Evolutionary conservation across 2,888 invertebrate species (phyloP).

Genomic region (Thymelicus sylvestris): DNA sequence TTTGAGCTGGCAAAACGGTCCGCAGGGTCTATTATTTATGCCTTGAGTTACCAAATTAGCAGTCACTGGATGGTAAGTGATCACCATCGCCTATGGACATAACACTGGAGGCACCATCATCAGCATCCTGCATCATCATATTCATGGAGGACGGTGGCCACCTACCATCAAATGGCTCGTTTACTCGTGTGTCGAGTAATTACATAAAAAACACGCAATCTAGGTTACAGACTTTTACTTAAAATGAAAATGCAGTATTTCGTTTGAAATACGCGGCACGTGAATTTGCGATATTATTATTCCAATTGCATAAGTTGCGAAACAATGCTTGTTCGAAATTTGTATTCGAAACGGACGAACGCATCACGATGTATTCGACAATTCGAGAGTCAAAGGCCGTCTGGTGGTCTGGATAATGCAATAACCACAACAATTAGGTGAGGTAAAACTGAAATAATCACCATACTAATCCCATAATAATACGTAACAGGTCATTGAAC

Average conservation of each 20-base stretch:
- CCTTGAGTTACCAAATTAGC: too few relatives aligned
- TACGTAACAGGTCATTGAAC: not conserved
- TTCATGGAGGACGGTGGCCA: too few relatives aligned
- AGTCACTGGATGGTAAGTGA: too few relatives aligned
- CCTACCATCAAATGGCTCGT: too few relatives aligned
- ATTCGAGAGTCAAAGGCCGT: conserved; percentile 37
- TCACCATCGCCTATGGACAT: too few relatives aligned
- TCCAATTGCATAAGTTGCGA: conserved; percentile 50
- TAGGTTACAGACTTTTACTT: conserved; percentile 34
- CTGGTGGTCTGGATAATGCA: conserved; percentile 20
- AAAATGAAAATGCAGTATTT: conserved; percentile 44
- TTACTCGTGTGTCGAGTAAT: not conserved
- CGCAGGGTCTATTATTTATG: too few relatives aligned
- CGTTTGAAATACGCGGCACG: conserved; percentile 44
- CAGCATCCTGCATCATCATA: too few relatives aligned
- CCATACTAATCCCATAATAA: not conserved
- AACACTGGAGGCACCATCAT: too few relatives aligned
- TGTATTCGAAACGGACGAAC: conserved; percentile 36
- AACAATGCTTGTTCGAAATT: conserved; percentile 35
- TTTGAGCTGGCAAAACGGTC: too few relatives aligned
- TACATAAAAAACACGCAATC: not conserved
- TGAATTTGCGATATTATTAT: conserved; percentile 46
- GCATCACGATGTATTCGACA: conserved; percentile 46
- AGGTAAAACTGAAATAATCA: conserved; percentile 7
- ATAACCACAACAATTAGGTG: conserved; percentile 19